These are phyloP conservation scores for Silurus meridionalis DNA, from an alignment of 2,113 vertebrate species.

Conservation along the genomic window DNA sequence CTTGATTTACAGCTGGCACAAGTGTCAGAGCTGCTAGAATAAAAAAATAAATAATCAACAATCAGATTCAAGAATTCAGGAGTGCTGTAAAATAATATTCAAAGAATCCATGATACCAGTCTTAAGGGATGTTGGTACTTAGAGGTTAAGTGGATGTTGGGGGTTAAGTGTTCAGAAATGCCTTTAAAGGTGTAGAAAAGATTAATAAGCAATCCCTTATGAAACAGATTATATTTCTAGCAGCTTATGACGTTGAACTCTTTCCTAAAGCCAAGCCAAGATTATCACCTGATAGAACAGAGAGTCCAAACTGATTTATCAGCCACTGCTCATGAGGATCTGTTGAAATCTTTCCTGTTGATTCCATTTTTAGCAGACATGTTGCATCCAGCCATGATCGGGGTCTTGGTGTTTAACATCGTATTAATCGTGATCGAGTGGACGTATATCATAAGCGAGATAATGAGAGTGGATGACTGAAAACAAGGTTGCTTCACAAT, in stretches of 20 bases:
- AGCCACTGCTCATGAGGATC: not conserved
- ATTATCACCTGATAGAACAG: constrained; percentile 7
- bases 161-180: not conserved
- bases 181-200: not conserved
- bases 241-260: constrained; percentile 20
- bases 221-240: constrained; percentile 40
- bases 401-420: constrained; percentile 35
- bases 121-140: too few relatives aligned
- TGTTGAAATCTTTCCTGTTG: not conserved
- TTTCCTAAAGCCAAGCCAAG: not conserved
- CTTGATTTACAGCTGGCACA: not conserved
- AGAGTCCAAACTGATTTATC: not conserved
- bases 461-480: constrained; percentile 15
- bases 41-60: not conserved
- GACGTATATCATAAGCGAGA: constrained; percentile 44
- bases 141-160: not conserved
- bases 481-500: not conserved
- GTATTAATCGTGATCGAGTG: constrained; percentile 48
- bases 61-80: not conserved
- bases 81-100: not conserved
- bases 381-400: constrained; percentile 47
- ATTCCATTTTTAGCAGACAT: constrained; percentile 19
- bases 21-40: not conserved
- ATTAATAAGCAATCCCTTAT: not conserved
- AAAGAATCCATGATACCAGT: not conserved